phyloP scores from a whole-genome alignment of 2,113 vertebrate genomes.

The Hippocampus zosterae region DNA sequence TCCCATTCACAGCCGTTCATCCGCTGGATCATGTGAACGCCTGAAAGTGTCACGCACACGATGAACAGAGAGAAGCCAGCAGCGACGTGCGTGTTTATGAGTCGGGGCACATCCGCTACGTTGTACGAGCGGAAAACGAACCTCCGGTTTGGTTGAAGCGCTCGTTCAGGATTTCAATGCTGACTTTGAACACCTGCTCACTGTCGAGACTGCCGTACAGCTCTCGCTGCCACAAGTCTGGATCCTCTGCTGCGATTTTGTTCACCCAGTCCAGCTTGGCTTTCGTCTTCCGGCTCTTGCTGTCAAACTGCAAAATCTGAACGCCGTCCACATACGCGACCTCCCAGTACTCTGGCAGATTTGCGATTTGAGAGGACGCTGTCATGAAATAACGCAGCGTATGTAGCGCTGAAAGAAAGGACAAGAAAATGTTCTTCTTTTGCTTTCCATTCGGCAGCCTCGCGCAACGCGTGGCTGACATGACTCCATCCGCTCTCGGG shows the following conservation, averaged over 20 bases:
- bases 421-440: too few species aligned
- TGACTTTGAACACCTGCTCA: neutral
- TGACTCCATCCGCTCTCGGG: too few species aligned
- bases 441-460: too few species aligned
- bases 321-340: neutral
- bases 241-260: neutral
- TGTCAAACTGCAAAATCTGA: neutral
- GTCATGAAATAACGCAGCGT: too few species aligned
- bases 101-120: neutral
- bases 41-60: slow-evolving; percentile 22
- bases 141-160: slow-evolving; percentile 53
- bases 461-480: too few species aligned
- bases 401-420: too few species aligned
- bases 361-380: too few species aligned
- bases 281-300: neutral
- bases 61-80: neutral
- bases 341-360: too few species aligned
- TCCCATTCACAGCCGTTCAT: slow-evolving; percentile 39
- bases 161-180: neutral
- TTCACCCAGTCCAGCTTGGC: slow-evolving; percentile 42
- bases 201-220: too few species aligned
- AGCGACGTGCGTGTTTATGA: neutral
- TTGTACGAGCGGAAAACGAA: slow-evolving; percentile 23
- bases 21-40: rapidly evolving
- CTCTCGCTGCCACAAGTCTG: neutral